Evolutionary conservation across 2,797 vertebrate genomes (phyloP), one percentile per base, ranked within the genome.

Genomic region (Microctenopoma stevenorrisi): DNA sequence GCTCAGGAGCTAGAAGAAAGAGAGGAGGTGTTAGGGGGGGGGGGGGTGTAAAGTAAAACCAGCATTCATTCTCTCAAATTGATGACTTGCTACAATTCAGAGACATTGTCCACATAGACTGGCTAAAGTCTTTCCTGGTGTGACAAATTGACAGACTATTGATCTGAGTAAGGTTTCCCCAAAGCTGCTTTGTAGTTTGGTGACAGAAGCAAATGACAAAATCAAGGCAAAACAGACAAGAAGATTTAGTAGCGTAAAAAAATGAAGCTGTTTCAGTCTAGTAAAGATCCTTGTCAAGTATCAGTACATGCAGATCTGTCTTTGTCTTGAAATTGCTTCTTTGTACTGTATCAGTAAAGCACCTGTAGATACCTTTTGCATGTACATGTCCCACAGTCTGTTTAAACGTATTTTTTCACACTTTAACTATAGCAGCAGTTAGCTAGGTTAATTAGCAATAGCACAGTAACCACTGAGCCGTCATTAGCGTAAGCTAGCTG

Each of bases 61-160:
- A 26, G 69, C 77, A 74, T 86, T 79, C 66, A 81, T 49, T 69
- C 68, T 51, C 63, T 75, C 47, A 82, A 85, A 88, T 57, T 72
- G 83, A 86, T 86, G 80, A 90, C 74, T 88, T 79, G 70, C 58
- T 86, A 64, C 76, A 79, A 76, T 80, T 78, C 70, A 72, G 79
- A 47, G 74, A 83, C 80, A 80, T 53, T 85, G 73, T 82, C 76
- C 81, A 76, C 64, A 48, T 14, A 43, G 52, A 58, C 49, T 0
- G 54, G 13, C 72, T 50, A 28, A 71, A 53, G 57, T n/a, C 79
- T 72, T 86, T 82, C 79, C 74, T 79, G 7, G 26, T 56, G 69
- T 28, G 66, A 69, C 62, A 76, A 68, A 58, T 11, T 60, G 42
- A 50, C 64, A 56, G 43, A 64, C 38, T 35, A 42, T 42, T 76